Conservation (phyloP, 1,140 invertebrate genomes). For the Drosophila lacertosa region DNA sequence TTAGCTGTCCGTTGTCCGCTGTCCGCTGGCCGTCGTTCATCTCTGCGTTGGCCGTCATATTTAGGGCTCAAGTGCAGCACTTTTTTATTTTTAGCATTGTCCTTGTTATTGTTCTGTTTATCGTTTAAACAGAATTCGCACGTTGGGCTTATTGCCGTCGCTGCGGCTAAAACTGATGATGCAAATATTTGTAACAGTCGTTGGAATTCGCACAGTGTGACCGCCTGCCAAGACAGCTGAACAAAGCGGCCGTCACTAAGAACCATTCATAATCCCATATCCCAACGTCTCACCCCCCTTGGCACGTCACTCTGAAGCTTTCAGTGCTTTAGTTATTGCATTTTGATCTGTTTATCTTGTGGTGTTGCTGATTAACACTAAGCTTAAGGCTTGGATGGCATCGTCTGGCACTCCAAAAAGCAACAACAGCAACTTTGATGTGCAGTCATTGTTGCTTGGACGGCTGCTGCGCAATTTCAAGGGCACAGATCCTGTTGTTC, state of each 20-base stretch:
- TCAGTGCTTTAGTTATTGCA: conserved; percentile 20
- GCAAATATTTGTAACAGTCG: conserved; percentile 58
- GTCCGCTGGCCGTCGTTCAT: conserved; percentile 17
- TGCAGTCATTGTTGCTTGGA: background rate
- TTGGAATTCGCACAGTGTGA: background rate
- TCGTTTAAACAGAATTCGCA: conserved; percentile 17
- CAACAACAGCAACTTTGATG: conserved; percentile 9
- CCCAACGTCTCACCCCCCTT: background rate
- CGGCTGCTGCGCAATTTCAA: conserved; percentile 11
- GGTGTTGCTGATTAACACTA: conserved; percentile 32
- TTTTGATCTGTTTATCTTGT: conserved; percentile 19
- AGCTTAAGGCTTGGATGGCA: conserved; percentile 8
- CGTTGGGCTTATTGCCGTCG: conserved; percentile 44
- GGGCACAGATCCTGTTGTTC: background rate
- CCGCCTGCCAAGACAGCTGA: background rate
- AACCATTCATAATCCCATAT: background rate
- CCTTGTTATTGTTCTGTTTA: conserved; percentile 26
- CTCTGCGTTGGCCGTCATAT: conserved; percentile 56
- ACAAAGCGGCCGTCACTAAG: conserved; percentile 7
- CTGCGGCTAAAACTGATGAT: conserved; percentile 52
- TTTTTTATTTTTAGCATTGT: conserved; percentile 71
- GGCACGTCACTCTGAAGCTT: background rate
- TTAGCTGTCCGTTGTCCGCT: too few species aligned
- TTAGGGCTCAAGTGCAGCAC: conserved; percentile 69
- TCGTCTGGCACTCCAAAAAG: conserved; percentile 6